Percentiles rank a stretch among this genome's conserved stretches.
Evolutionary conservation across 2,797 vertebrate genomes (phyloP).

Genomic region (Mallotus villosus): DNA sequence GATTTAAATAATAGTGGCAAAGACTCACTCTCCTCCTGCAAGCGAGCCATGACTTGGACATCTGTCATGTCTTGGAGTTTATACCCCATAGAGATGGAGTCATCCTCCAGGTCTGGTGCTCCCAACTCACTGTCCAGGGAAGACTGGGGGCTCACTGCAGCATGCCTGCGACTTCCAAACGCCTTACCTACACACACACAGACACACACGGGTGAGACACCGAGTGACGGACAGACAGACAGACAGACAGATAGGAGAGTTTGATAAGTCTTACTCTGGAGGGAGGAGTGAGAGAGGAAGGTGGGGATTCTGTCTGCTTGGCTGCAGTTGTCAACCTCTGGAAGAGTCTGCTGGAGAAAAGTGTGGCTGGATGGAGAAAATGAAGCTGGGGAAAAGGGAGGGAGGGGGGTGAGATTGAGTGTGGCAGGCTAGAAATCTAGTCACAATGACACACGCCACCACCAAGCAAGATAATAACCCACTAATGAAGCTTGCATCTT

Average conservation of each 20-base stretch:
- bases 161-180: slow-evolving; percentile 69
- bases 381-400: slow-evolving; percentile 51
- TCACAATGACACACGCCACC: background rate
- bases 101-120: slow-evolving; percentile 89
- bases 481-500: background rate
- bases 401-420: background rate
- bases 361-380: slow-evolving; percentile 59
- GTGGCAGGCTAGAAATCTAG: background rate
- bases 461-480: background rate
- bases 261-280: slow-evolving; percentile 71
- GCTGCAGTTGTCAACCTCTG: slow-evolving; percentile 62
- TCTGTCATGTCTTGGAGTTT: slow-evolving; percentile 98
- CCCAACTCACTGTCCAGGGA: slow-evolving; percentile 93
- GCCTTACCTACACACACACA: slow-evolving; percentile 69
- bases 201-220: background rate
- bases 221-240: slow-evolving; percentile 10
- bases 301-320: slow-evolving; percentile 73
- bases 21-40: slow-evolving; percentile 98
- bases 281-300: slow-evolving; percentile 72
- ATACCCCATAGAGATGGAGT: slow-evolving; percentile 95
- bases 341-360: slow-evolving; percentile 58
- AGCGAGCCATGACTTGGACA: slow-evolving; percentile 98
- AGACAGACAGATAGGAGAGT: slow-evolving; percentile 16
- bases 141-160: slow-evolving; percentile 90
- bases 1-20: background rate